These are phyloP conservation scores for Sylvicola cinctus DNA, from an alignment of 2,888 invertebrate species.

Conservation along the genomic window DNA sequence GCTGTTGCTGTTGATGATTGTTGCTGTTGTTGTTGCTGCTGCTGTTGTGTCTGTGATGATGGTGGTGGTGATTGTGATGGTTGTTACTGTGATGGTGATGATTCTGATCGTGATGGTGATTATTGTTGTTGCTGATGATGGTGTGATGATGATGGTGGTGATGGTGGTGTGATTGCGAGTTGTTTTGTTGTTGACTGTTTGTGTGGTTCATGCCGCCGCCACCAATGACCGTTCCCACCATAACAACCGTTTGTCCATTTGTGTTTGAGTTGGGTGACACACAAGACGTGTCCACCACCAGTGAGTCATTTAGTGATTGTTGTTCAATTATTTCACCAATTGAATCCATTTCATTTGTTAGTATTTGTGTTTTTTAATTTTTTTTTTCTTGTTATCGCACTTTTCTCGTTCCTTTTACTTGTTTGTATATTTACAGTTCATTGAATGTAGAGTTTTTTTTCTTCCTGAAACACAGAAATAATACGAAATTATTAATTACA, in stretches of 20 bases:
- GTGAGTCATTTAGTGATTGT: slow-evolving; percentile 29
- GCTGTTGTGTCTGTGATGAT: slow-evolving; percentile 7
- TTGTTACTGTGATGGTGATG: slow-evolving; percentile 9
- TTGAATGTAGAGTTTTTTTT: too few relatives aligned
- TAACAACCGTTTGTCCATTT: slow-evolving; percentile 21
- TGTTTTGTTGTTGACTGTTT: slow-evolving; percentile 4
- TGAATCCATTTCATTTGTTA: slow-evolving; percentile 34
- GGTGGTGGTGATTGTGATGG: slow-evolving; percentile 10
- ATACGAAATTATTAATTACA: too few relatives aligned
- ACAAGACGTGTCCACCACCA: slow-evolving; percentile 25
- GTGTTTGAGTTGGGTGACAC: slow-evolving; percentile 26
- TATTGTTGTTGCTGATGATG: too few relatives aligned
- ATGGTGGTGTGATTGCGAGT: too few relatives aligned
- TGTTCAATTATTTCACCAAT: slow-evolving; percentile 37
- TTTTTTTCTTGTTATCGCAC: too few relatives aligned
- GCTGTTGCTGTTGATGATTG: slow-evolving; percentile 5
- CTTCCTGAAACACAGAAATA: too few relatives aligned
- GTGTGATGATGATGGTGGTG: slow-evolving; percentile 5
- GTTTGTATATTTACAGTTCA: too few relatives aligned
- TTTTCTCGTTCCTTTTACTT: too few relatives aligned
- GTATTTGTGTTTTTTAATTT: too few relatives aligned
- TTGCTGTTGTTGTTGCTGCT: slow-evolving; percentile 5
- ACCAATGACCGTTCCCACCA: slow-evolving; percentile 14
- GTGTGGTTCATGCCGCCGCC: too few relatives aligned
- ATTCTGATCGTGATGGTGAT: slow-evolving; percentile 2